Base-by-base conservation (phyloP, 2,797 vertebrate species). In the Centroberyx gerrardi region DNA sequence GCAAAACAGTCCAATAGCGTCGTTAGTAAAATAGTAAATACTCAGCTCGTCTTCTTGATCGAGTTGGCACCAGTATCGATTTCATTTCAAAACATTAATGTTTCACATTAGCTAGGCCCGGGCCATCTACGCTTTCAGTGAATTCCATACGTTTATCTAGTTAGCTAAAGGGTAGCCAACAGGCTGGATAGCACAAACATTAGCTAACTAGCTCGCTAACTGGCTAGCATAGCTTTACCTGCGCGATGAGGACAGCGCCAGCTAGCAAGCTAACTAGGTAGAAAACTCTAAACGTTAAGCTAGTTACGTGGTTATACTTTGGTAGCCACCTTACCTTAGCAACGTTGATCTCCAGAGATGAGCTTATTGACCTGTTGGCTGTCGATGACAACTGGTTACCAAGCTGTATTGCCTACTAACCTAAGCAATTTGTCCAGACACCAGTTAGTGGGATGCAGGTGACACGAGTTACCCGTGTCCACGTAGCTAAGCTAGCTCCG, bases 401-500 rank as follows among this genome's bases (percentile, higher is more conserved):
- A 66, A 14, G 31, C 7, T 58, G 73, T 76, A 49, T 79, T 78
- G 68, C 33, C 31, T 52, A 53, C 49, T 13, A 17, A 72, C 12
- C 29, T 54, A 71, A 80, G 74, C 68, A 51, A 68, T 84, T 63
- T 22, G 66, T 74, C 63, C 67, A 70, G 70, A 27, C 38, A 15
- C 44, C 18, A 48, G 15, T 72, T 29, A 74, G n/a, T 36, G 33
- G 8, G 80, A 78, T 49, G 74, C 92, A 92, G 92, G 86, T 93
- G 87, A 90, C 91, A 89, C 87, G 83, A 85, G 90, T 90, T 85
- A 76, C 75, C 83, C 84, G 80, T 80, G 88, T 91, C 91, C 92
- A 93, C 92, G 93, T 91, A 88, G 89, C 91, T 92, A 85, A 68
- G 87, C 90, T 91, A 91, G 75, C 87, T 80, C 40, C 36, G 66